A percentile compares a stretch with the other conserved stretches of the same genome.
Evolutionary conservation across 2,797 vertebrate genomes (phyloP).

Genomic region (Oophaga sylvatica): DNA sequence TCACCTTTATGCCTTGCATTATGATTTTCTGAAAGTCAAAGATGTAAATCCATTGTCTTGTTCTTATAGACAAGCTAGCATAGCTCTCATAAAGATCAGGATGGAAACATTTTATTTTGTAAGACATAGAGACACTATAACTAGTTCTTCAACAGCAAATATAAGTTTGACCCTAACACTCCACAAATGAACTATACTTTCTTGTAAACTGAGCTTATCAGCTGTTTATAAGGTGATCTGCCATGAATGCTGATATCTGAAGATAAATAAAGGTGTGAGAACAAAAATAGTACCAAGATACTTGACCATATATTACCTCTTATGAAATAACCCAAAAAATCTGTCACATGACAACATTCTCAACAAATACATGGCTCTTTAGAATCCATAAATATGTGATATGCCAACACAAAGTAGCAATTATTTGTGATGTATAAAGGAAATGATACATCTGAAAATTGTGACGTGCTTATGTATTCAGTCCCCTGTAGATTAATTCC

Average conservation of each 20-base stretch:
- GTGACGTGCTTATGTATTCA: no score
- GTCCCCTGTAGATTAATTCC: no score
- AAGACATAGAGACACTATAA: background rate
- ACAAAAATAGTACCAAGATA: background rate
- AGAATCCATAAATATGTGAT: no score
- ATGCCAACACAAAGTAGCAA: no score
- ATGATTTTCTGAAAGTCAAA: background rate
- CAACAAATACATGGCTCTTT: background rate
- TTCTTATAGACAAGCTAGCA: no score
- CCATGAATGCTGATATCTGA: background rate
- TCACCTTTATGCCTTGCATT: background rate
- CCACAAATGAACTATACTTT: background rate
- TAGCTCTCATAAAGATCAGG: background rate
- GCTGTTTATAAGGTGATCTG: constrained; percentile 11
- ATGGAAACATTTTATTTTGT: background rate
- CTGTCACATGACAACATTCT: background rate
- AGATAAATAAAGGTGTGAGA: constrained; percentile 23
- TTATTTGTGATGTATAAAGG: no score
- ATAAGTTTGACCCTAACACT: background rate
- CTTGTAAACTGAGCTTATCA: constrained; percentile 8
- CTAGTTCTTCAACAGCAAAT: background rate
- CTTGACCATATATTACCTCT: background rate
- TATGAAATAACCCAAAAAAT: background rate
- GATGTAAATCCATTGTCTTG: background rate
- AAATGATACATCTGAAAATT: no score